These are phyloP conservation scores for Paelopatides confundens DNA, from an alignment of 53 echinoderm and acorn worm species.

Conservation along the genomic window DNA sequence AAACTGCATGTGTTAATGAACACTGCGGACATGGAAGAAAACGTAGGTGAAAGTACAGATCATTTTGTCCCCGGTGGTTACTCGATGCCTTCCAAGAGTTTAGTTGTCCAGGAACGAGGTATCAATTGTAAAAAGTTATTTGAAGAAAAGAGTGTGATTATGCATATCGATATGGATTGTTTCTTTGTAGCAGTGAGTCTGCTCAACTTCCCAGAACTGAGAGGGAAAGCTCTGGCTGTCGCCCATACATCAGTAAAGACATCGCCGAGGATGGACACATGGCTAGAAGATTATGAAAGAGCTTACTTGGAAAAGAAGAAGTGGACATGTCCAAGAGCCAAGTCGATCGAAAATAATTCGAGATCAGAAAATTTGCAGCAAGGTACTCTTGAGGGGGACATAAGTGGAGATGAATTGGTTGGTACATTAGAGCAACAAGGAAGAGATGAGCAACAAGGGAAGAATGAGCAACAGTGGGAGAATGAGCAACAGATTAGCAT, in stretches of 20 bases:
- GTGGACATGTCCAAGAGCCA: not conserved
- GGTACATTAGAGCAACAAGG: not conserved
- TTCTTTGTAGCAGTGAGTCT: slow-evolving; percentile 97
- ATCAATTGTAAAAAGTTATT: not conserved
- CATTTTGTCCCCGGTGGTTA: not conserved
- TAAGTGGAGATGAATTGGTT: not conserved
- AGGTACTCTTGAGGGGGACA: not conserved
- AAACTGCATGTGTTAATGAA: slow-evolving; percentile 46
- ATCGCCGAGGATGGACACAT: slow-evolving; percentile 61
- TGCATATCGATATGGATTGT: slow-evolving; percentile 99
- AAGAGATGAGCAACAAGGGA: not conserved
- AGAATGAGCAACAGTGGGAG: not conserved
- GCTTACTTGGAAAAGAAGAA: slow-evolving; percentile 38
- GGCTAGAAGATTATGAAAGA: slow-evolving; percentile 67
- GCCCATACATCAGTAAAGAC: slow-evolving; percentile 83
- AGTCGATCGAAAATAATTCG: not conserved
- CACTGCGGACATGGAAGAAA: not conserved
- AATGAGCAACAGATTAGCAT: no score
- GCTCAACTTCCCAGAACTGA: slow-evolving; percentile 77
- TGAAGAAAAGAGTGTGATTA: slow-evolving; percentile 61
- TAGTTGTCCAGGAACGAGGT: not conserved
- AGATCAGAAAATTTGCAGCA: not conserved
- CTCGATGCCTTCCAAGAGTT: not conserved
- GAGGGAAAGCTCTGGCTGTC: slow-evolving; percentile 92
- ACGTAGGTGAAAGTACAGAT: not conserved